These are phyloP conservation scores for Gymnothorax javanicus DNA, from an alignment of 2,797 vertebrate species.

Conservation along the genomic window DNA sequence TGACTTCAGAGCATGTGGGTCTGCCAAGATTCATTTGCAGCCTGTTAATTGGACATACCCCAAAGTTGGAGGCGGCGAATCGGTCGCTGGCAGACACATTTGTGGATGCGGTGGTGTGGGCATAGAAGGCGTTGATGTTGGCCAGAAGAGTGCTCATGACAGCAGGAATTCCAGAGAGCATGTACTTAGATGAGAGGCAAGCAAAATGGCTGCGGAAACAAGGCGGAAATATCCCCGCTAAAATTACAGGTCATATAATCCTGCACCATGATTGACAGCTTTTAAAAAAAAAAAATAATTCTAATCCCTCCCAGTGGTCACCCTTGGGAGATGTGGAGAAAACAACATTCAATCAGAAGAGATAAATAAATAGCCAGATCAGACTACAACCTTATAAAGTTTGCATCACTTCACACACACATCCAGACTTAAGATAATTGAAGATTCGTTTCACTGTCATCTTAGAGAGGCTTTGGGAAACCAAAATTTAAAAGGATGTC, in stretches of 20 bases:
- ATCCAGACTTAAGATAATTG: neutral
- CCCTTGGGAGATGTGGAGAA: neutral
- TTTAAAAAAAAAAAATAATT: neutral
- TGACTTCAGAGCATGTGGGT: neutral
- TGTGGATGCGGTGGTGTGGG: conserved; percentile 91
- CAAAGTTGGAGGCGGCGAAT: conserved; percentile 95
- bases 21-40: neutral
- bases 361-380: neutral
- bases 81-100: conserved; percentile 92
- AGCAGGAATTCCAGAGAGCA: conserved; percentile 90
- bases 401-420: neutral
- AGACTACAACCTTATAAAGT: neutral
- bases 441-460: neutral
- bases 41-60: conserved; percentile 70
- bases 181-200: conserved; percentile 96
- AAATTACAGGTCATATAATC: neutral
- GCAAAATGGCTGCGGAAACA: conserved; percentile 85
- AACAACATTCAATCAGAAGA: neutral
- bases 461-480: neutral
- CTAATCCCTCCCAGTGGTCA: neutral
- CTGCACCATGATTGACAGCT: neutral
- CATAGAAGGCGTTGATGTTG: conserved; percentile 98
- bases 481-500: neutral
- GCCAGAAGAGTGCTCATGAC: conserved; percentile 95
- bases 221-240: neutral